These are phyloP conservation scores for Cyanoderma ruficeps DNA, from an alignment of 2,113 vertebrate genomes.

Conservation along the genomic window DNA sequence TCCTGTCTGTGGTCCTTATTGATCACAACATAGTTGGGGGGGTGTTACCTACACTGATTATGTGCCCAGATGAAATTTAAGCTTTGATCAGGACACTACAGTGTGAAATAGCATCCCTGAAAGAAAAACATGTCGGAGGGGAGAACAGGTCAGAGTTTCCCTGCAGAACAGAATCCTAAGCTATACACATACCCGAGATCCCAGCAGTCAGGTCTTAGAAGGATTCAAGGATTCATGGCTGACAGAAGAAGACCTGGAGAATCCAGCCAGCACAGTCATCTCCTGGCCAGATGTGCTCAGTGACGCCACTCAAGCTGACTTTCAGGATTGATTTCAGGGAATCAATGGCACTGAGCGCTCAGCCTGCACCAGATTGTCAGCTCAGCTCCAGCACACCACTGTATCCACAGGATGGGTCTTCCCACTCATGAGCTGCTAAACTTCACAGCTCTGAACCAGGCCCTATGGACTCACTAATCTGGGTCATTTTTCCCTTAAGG, in stretches of 20 bases:
- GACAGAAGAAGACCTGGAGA: not conserved
- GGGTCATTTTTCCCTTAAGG: not conserved
- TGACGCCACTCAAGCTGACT: not conserved
- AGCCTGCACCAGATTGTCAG: not conserved
- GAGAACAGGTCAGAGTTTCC: not conserved
- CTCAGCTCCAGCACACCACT: not conserved
- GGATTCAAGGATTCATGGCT: not conserved
- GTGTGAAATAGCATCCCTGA: not conserved
- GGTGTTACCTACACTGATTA: not conserved
- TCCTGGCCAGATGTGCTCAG: not conserved
- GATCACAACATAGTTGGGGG: fast-evolving
- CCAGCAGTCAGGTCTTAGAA: not conserved
- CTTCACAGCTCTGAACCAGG: not conserved
- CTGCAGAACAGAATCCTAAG: not conserved
- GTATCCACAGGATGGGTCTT: not conserved
- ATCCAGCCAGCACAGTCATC: not conserved
- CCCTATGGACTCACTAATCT: not conserved
- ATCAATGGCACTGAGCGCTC: not conserved
- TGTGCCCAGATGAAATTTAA: not conserved
- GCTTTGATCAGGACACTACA: not conserved
- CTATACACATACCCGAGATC: fast-evolving
- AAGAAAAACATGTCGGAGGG: not conserved
- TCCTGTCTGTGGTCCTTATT: fast-evolving
- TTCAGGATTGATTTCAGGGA: not conserved
- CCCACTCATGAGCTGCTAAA: not conserved